Conservation (phyloP, 1,140 invertebrate genomes). For the Callitettix versicolor region DNA sequence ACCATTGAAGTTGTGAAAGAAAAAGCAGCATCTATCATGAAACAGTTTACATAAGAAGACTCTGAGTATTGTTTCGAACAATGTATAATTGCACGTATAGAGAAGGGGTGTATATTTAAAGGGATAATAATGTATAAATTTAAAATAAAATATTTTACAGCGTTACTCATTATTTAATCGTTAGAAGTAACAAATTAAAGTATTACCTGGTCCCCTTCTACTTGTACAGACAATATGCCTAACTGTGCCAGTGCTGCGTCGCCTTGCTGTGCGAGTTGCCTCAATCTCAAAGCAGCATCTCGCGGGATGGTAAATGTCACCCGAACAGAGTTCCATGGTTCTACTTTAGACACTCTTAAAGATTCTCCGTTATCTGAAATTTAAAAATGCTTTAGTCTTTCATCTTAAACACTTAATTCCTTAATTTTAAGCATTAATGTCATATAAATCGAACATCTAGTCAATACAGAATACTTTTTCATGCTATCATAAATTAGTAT, state of each 20-base stretch:
- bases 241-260: slow-evolving; percentile 76
- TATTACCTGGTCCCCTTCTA: slow-evolving; percentile 86
- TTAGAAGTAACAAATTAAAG: too few species aligned
- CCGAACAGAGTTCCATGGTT: slow-evolving; percentile 96
- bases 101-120: too few species aligned
- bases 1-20: too few species aligned
- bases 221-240: slow-evolving; percentile 89
- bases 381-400: neutral
- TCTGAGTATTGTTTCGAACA: too few species aligned
- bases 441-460: neutral
- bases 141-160: too few species aligned
- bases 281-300: slow-evolving; percentile 80
- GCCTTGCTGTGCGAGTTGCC: slow-evolving; percentile 81
- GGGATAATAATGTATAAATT: too few species aligned
- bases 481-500: too few species aligned
- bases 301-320: slow-evolving; percentile 92
- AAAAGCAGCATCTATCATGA: too few species aligned
- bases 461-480: too few species aligned
- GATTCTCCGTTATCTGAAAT: slow-evolving; percentile 41
- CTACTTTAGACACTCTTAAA: slow-evolving; percentile 68
- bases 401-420: neutral
- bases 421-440: neutral
- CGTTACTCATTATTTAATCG: too few species aligned
- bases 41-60: too few species aligned
- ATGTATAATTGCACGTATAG: too few species aligned